Evolutionary conservation across 2,113 vertebrate species (phyloP).

Genomic region (Ranitomeya variabilis): DNA sequence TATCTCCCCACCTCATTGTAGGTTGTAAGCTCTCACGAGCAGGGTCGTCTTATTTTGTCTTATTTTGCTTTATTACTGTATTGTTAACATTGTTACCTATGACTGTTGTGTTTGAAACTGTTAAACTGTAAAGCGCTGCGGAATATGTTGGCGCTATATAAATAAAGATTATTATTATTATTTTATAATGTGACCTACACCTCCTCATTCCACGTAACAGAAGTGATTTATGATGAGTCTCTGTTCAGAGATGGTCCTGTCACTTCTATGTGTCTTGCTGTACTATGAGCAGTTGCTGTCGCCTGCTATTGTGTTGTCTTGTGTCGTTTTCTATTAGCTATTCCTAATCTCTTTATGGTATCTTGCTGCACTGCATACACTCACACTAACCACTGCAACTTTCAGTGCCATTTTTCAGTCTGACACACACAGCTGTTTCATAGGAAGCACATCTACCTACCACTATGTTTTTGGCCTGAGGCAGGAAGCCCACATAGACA

Average conservation of each 20-base stretch:
- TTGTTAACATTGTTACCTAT: too few relatives aligned
- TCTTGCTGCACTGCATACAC: not conserved
- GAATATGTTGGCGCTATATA: too few relatives aligned
- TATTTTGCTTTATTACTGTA: too few relatives aligned
- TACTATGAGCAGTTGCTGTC: not conserved
- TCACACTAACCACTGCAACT: not conserved
- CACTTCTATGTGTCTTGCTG: not conserved
- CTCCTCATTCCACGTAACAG: not conserved
- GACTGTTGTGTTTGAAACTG: too few relatives aligned
- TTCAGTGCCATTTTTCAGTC: not conserved
- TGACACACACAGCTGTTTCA: not conserved
- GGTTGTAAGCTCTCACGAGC: too few relatives aligned
- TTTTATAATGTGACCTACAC: constrained; percentile 14
- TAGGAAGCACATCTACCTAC: not conserved
- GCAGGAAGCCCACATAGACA: not conserved
- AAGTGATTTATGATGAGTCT: not conserved
- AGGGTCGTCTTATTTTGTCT: too few relatives aligned
- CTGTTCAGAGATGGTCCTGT: not conserved
- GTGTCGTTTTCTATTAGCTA: not conserved
- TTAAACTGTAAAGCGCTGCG: too few relatives aligned
- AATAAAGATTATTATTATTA: too few relatives aligned
- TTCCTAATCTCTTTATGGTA: not conserved
- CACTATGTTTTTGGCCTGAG: not conserved
- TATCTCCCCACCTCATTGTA: too few relatives aligned
- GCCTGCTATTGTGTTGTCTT: not conserved